Base-by-base conservation (phyloP, 1,140 invertebrate species). In the Homalodisca vitripennis region DNA sequence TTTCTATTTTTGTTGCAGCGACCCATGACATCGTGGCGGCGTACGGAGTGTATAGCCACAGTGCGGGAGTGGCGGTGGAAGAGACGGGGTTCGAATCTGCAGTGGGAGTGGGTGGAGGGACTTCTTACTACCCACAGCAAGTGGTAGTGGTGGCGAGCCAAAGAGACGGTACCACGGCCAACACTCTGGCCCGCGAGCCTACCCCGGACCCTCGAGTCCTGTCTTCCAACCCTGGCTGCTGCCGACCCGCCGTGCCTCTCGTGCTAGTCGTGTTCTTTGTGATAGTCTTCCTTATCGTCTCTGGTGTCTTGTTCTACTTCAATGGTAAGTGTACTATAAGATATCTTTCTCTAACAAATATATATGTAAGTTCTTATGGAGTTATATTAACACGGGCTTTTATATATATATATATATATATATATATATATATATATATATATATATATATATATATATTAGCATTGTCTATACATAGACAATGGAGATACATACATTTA, bases 311-410 rank as follows among this genome's bases (percentile, higher is more conserved):
- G 29, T 79, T 86, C 17, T 85, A 85, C 75, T 83, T 85, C 73
- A 86, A 86, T 75, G 85, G 84, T 86, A 76, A 84, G 83, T 85
- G n/a, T n/a, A n/a, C n/a, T n/a, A n/a, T n/a, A n/a, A n/a, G n/a
- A n/a, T n/a, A n/a, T n/a, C n/a, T n/a, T n/a, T n/a, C n/a, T n/a
- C n/a, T n/a, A n/a, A n/a, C n/a, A n/a, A n/a, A n/a, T n/a, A n/a
- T n/a, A n/a, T n/a, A n/a, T n/a, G n/a, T n/a, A n/a, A n/a, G n/a
- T n/a, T n/a, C n/a, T n/a, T n/a, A n/a, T n/a, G n/a, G n/a, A n/a
- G n/a, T n/a, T n/a, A n/a, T n/a, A n/a, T n/a, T n/a, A n/a, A n/a
- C n/a, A n/a, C n/a, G n/a, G n/a, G n/a, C n/a, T n/a, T n/a, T n/a
- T n/a, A n/a, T n/a, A n/a, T n/a, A n/a, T n/a, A n/a, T n/a, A n/a